Conservation (phyloP, 2,797 vertebrate genomes). For the Urocyon cinereoargenteus region DNA sequence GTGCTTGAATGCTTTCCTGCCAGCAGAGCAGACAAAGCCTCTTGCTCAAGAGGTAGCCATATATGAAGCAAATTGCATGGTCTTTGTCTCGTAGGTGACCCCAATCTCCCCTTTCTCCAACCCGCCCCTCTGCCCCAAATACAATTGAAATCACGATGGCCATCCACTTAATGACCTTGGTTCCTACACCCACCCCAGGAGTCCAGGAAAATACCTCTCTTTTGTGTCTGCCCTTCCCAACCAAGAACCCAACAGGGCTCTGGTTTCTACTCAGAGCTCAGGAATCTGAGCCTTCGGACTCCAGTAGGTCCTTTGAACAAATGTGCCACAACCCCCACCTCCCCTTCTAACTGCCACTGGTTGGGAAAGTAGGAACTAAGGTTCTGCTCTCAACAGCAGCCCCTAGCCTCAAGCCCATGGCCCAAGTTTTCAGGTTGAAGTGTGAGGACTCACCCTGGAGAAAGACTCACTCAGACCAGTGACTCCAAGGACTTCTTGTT, state of each 20-base stretch:
- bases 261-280: not conserved
- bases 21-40: not conserved
- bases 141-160: not conserved
- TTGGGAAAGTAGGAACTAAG: not conserved
- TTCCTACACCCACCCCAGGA: not conserved
- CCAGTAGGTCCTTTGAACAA: not conserved
- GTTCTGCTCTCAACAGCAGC: not conserved
- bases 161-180: not conserved
- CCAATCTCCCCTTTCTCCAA: not conserved
- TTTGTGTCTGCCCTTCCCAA: not conserved
- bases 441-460: rapidly evolving
- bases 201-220: not conserved
- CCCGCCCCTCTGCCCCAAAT: too few relatives aligned
- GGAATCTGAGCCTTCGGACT: not conserved
- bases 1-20: not conserved
- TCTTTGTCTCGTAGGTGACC: not conserved
- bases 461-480: not conserved
- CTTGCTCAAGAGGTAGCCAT: too few relatives aligned
- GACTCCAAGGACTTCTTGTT: not conserved
- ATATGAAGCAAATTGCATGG: not conserved
- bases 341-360: not conserved
- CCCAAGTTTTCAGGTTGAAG: not conserved
- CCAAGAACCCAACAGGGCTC: not conserved
- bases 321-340: not conserved
- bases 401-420: not conserved